Conservation (phyloP, 2,888 invertebrate genomes). For the Enchytraeus crypticus region DNA sequence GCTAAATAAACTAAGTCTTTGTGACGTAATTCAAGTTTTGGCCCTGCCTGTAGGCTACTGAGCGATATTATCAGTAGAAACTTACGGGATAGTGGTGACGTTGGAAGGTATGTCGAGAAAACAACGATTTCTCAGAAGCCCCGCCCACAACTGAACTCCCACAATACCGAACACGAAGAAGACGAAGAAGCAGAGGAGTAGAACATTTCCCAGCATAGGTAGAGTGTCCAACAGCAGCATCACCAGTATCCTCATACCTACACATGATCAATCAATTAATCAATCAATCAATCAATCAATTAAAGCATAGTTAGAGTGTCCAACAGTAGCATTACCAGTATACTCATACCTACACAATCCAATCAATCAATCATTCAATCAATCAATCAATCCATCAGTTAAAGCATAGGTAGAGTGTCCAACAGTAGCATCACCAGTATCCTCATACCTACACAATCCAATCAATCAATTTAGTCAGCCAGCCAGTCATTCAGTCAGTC, state of each 20-base stretch:
- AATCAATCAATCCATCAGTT: no score
- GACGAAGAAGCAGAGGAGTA: slow-evolving; percentile 94
- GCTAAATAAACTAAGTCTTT: no score
- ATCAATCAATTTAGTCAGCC: no score
- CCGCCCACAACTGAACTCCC: slow-evolving; percentile 98
- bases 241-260: slow-evolving; percentile 96
- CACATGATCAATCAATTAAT: no score
- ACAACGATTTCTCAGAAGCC: slow-evolving; percentile 87
- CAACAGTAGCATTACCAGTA: slow-evolving; percentile 91
- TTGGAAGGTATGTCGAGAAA: slow-evolving; percentile 54
- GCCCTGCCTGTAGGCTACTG: no score
- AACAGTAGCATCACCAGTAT: slow-evolving; percentile 96
- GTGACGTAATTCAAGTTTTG: no score
- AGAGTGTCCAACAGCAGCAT: slow-evolving; percentile 96
- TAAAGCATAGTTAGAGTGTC: slow-evolving; percentile 99
- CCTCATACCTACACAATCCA: no score
- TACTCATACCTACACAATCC: slow-evolving; percentile 94
- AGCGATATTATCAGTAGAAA: no score
- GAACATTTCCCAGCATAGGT: slow-evolving; percentile 97
- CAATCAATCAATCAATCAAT: no score
- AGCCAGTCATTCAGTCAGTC: no score
- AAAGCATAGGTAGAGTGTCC: slow-evolving; percentile 98
- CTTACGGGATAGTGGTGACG: slow-evolving; percentile 13
- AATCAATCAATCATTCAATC: no score
- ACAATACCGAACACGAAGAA: slow-evolving; percentile 99